Percentiles rank a stretch among this genome's conserved stretches.
These are phyloP conservation scores for Thecophora atra DNA, from an alignment of 2,888 invertebrate species.

Conservation along the genomic window DNA sequence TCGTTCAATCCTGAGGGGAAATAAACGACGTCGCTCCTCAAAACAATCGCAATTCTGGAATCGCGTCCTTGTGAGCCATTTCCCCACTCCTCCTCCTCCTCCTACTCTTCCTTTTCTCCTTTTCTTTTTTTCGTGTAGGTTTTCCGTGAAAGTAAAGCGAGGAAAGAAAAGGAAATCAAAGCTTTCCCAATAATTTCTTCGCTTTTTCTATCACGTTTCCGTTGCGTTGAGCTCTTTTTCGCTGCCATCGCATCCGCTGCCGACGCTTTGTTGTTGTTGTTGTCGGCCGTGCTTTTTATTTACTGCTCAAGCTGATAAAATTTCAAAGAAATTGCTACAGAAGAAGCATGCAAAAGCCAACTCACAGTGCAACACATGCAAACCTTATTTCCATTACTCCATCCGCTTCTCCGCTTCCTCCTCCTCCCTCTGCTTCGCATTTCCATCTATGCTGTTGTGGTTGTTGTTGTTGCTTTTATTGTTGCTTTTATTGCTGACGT, in stretches of 20 bases:
- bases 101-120: neutral
- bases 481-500: neutral
- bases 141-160: neutral
- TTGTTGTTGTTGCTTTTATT: neutral
- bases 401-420: neutral
- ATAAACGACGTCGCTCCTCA: neutral
- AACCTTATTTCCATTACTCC: neutral
- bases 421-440: neutral
- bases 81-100: neutral
- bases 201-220: neutral
- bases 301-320: constrained; percentile 14
- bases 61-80: neutral
- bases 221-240: neutral
- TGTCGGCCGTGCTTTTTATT: neutral
- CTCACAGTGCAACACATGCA: neutral
- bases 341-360: neutral
- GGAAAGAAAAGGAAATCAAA: neutral
- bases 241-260: neutral
- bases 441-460: neutral
- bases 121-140: neutral
- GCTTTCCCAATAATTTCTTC: neutral
- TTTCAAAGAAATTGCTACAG: constrained; percentile 26
- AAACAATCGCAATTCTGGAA: no score
- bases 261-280: neutral
- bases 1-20: neutral